phyloP scores from a whole-genome alignment of 92 coral and sea anemone species.

The Nematostella vectensis region DNA sequence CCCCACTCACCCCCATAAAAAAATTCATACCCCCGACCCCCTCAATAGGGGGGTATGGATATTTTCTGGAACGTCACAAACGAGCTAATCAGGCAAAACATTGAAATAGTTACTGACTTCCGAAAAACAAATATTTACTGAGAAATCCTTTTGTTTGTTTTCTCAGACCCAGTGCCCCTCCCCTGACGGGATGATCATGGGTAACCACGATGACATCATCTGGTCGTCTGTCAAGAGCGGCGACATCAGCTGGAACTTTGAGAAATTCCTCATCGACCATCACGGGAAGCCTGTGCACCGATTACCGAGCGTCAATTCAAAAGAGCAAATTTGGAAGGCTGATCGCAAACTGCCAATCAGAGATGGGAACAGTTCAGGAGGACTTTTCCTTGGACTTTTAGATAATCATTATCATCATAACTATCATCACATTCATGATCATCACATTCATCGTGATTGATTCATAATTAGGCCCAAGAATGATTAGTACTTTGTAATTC shows the following conservation, averaged over 20 bases:
- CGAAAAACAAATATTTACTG: not conserved
- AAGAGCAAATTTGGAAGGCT: conserved; percentile 27
- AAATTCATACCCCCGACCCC: too few species aligned
- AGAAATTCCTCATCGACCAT: conserved; percentile 52
- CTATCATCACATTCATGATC: too few species aligned
- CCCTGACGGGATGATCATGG: conserved; percentile 36
- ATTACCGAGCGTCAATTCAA: conserved; percentile 29
- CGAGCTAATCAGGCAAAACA: too few species aligned
- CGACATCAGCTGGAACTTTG: conserved; percentile 63
- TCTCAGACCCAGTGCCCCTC: conserved; percentile 36
- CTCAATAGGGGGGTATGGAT: too few species aligned
- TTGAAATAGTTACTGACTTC: not conserved
- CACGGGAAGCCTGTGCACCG: conserved; percentile 31
- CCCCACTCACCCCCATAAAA: too few species aligned
- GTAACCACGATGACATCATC: conserved; percentile 3
- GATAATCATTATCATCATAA: too few species aligned
- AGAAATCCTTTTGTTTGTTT: not conserved
- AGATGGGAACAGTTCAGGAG: too few species aligned
- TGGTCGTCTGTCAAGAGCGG: conserved; percentile 45
- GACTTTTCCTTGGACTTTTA: too few species aligned
- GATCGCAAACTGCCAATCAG: conserved; percentile 10
- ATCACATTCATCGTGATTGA: too few species aligned
- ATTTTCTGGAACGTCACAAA: too few species aligned
- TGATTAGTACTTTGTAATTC: too few species aligned
- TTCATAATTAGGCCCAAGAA: too few species aligned